Conservation (phyloP, 2,113 vertebrate genomes). For the Agapornis roseicollis region DNA sequence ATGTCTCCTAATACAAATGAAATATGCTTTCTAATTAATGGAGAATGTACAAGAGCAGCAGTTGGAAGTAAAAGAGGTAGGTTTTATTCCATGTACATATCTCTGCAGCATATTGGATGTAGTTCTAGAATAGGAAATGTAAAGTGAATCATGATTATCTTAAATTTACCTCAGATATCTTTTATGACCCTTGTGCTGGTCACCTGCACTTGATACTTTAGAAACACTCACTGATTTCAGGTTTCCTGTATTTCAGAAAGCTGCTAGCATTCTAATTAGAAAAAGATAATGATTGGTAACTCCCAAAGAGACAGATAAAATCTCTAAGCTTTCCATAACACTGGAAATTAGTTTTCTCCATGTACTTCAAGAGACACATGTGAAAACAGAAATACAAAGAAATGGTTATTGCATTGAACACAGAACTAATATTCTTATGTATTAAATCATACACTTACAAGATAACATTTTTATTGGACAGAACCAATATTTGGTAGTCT, state of each 20-base stretch:
- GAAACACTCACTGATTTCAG: not conserved
- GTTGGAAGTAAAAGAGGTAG: not conserved
- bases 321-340: not conserved
- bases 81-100: not conserved
- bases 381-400: not conserved
- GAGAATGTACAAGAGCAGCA: not conserved
- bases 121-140: not conserved
- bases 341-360: not conserved
- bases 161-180: not conserved
- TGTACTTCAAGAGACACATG: not conserved
- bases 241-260: not conserved
- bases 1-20: not conserved
- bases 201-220: not conserved
- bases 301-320: not conserved
- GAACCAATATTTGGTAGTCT: not conserved
- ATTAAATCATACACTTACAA: not conserved
- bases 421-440: not conserved
- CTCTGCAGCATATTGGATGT: not conserved
- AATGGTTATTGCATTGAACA: not conserved
- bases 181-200: not conserved
- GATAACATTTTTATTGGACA: not conserved
- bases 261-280: not conserved
- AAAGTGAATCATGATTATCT: not conserved
- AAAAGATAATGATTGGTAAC: not conserved
- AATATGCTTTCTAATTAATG: constrained; percentile 11